These are phyloP conservation scores for Oplegnathus fasciatus DNA, from an alignment of 2,113 vertebrate species.

Conservation along the genomic window DNA sequence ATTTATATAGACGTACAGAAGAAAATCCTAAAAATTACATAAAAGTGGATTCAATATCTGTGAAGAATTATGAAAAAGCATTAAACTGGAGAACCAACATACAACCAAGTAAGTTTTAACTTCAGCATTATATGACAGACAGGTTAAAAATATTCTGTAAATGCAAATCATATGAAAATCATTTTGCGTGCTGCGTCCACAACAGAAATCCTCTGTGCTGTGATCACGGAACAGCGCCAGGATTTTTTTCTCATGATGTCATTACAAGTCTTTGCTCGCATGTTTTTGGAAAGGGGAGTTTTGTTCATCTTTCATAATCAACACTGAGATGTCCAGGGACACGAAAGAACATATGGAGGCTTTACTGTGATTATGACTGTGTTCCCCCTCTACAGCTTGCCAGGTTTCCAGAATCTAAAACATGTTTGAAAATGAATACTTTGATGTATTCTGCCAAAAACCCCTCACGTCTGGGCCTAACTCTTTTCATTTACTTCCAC, in stretches of 20 bases:
- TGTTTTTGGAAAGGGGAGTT: not conserved
- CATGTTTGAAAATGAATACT: not conserved
- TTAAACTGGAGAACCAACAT: not conserved
- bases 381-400: not conserved
- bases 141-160: slow-evolving; percentile 6
- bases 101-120: not conserved
- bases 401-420: not conserved
- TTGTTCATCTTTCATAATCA: not conserved
- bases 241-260: slow-evolving; percentile 31
- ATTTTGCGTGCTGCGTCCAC: not conserved
- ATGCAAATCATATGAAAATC: slow-evolving; percentile 31
- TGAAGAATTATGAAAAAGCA: not conserved
- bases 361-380: not conserved
- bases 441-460: slow-evolving; percentile 19
- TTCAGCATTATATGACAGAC: not conserved
- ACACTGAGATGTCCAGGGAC: not conserved
- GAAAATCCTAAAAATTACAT: not conserved
- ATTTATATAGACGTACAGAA: not conserved
- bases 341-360: not conserved
- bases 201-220: not conserved
- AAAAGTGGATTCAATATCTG: not conserved
- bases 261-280: not conserved
- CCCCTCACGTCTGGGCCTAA: not conserved
- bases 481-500: not conserved
- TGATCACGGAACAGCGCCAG: not conserved